phyloP scores from a whole-genome alignment of 2,888 invertebrate genomes.

The Amaurobius ferox region DNA sequence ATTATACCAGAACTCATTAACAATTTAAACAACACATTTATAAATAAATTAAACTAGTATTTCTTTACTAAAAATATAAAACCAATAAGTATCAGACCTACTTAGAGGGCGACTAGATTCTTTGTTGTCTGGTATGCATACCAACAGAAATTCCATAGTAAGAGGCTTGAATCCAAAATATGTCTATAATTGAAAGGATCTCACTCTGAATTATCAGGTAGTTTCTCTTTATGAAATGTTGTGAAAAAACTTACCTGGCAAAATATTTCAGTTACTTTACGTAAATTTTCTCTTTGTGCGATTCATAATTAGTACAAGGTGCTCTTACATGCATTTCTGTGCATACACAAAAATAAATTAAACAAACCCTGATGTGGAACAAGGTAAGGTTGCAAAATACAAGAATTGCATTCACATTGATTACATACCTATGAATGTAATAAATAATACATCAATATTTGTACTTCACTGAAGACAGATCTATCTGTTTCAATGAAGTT shows the following conservation, averaged over 20 bases:
- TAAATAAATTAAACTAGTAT: slow-evolving; percentile 15
- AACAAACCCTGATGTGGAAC: slow-evolving; percentile 17
- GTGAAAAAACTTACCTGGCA: no score
- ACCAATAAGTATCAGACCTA: slow-evolving; percentile 4
- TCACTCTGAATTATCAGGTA: no score
- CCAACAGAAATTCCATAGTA: background rate
- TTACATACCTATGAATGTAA: background rate
- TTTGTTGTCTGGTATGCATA: background rate
- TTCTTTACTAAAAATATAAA: slow-evolving; percentile 15
- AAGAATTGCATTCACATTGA: slow-evolving; percentile 2
- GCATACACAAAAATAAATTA: background rate
- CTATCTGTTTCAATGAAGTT: no score
- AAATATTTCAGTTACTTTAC: no score
- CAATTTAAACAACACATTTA: background rate
- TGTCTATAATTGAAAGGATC: no score
- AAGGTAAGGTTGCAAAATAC: slow-evolving; percentile 25
- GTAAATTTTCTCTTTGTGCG: no score
- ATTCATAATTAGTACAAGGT: background rate
- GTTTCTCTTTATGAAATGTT: no score
- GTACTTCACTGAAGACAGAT: background rate
- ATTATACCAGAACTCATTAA: slow-evolving; percentile 2
- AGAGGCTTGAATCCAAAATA: background rate
- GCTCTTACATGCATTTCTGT: background rate
- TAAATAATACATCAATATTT: background rate
- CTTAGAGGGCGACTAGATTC: slow-evolving; percentile 1